Conservation (phyloP, 2,797 vertebrate species). For the Sebastes kiyomatsui region DNA sequence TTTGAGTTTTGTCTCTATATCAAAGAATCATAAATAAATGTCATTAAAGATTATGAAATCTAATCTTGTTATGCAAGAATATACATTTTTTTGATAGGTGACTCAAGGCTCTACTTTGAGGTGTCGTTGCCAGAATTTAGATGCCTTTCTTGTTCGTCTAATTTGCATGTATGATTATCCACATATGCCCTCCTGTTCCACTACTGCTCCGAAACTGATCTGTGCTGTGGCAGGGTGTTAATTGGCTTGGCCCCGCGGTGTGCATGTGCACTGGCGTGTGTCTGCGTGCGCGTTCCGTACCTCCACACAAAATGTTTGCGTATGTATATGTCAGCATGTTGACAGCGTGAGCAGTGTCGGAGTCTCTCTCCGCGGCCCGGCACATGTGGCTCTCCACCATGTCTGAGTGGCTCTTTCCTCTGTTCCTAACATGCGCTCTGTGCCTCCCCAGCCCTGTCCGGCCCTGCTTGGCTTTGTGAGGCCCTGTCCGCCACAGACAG, state of each 20-base stretch:
- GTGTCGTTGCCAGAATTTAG: constrained; percentile 47
- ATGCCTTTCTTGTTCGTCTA: constrained; percentile 62
- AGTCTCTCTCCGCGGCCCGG: constrained; percentile 53
- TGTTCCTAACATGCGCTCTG: constrained; percentile 69
- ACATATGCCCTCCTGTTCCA: constrained; percentile 74
- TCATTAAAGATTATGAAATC: neutral
- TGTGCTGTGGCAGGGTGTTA: constrained; percentile 81
- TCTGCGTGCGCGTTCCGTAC: constrained; percentile 55
- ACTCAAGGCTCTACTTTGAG: constrained; percentile 20
- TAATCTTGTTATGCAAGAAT: neutral
- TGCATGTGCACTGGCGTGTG: constrained; percentile 60
- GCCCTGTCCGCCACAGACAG: constrained; percentile 31
- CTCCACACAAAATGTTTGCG: constrained; percentile 63
- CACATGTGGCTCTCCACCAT: constrained; percentile 67
- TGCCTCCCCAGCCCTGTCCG: constrained; percentile 49
- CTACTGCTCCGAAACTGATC: constrained; percentile 65
- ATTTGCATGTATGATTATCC: constrained; percentile 79
- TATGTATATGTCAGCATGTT: constrained; percentile 74
- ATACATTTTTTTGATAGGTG: neutral
- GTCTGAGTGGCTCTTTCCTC: constrained; percentile 64
- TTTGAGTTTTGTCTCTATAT: neutral
- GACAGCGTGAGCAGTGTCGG: constrained; percentile 68
- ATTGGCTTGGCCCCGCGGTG: constrained; percentile 78
- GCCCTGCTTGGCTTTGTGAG: constrained; percentile 44
- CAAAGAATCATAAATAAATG: neutral